These are phyloP conservation scores for Ctenopoma kingsleyae DNA, from an alignment of 2,797 vertebrate genomes.

Conservation along the genomic window DNA sequence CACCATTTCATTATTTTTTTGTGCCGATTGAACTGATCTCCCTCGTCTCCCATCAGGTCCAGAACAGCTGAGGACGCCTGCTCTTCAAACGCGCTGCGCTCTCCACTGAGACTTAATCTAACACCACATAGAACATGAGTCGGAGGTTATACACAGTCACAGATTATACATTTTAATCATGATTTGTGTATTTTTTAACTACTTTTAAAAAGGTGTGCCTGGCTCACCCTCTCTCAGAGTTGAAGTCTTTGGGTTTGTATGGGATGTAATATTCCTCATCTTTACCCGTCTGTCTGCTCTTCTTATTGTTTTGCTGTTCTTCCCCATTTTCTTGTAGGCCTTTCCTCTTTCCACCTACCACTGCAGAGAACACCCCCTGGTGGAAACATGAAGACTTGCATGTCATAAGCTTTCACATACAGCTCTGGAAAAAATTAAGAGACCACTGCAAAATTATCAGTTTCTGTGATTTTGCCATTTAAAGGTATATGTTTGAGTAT, in stretches of 20 bases:
- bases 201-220: accelerated
- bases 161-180: not conserved
- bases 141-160: not conserved
- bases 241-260: constrained; percentile 93
- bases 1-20: constrained; percentile 93
- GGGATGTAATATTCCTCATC: constrained; percentile 92
- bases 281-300: constrained; percentile 57
- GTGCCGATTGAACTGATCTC: constrained; percentile 84
- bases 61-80: constrained; percentile 91
- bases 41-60: constrained; percentile 95
- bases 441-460: too few species aligned
- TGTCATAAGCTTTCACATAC: not conserved
- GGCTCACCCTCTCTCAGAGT: constrained; percentile 92
- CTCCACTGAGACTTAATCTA: constrained; percentile 87
- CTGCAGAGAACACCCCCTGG: constrained; percentile 88
- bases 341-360: constrained; percentile 86
- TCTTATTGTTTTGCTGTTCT: constrained; percentile 79
- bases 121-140: not conserved
- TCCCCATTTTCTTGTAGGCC: constrained; percentile 12
- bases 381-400: constrained; percentile 26
- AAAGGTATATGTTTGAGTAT: too few species aligned
- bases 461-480: too few species aligned
- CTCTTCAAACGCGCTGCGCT: constrained; percentile 89
- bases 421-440: too few species aligned
- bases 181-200: too few species aligned